phyloP scores from a whole-genome alignment of 2,888 invertebrate species.

The Hydroisotoma schaefferi region DNA sequence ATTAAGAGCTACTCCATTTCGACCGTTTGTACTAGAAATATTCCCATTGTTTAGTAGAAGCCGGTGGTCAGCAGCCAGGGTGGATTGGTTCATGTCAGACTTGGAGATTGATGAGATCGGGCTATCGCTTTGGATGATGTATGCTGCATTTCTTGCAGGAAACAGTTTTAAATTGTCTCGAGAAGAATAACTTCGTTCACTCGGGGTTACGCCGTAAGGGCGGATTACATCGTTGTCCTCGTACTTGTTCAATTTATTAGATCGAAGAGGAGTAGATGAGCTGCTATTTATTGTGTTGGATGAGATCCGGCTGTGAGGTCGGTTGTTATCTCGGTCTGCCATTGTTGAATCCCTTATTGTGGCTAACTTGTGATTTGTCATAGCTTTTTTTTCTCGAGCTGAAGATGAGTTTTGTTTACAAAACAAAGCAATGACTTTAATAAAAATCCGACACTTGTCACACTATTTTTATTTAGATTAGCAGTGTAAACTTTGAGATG shows the following conservation, averaged over 20 bases:
- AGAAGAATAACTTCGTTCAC: background rate
- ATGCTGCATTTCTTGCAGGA: conserved; percentile 25
- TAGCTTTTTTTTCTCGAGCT: too few species aligned
- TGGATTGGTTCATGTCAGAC: conserved; percentile 1
- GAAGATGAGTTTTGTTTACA: too few species aligned
- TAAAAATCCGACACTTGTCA: too few species aligned
- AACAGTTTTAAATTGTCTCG: conserved; percentile 34
- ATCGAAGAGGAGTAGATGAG: conserved; percentile 9
- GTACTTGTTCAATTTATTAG: too few species aligned
- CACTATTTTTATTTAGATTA: too few species aligned
- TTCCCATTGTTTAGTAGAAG: conserved; percentile 34
- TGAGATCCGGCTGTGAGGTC: conserved; percentile 6
- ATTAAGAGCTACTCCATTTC: conserved; percentile 34
- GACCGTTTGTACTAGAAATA: conserved; percentile 29
- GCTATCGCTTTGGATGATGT: conserved; percentile 4
- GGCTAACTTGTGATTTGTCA: too few species aligned
- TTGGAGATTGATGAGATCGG: background rate
- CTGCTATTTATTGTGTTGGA: conserved; percentile 5
- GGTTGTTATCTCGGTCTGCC: background rate
- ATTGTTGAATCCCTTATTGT: background rate
- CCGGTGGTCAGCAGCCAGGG: conserved; percentile 19
- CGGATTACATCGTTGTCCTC: conserved; percentile 8
- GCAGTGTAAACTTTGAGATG: too few species aligned
- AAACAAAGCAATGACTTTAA: too few species aligned
- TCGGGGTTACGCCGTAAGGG: conserved; percentile 11